Evolutionary conservation across 2,888 invertebrate species (phyloP).

Genomic region (Hedychridium roseum): DNA sequence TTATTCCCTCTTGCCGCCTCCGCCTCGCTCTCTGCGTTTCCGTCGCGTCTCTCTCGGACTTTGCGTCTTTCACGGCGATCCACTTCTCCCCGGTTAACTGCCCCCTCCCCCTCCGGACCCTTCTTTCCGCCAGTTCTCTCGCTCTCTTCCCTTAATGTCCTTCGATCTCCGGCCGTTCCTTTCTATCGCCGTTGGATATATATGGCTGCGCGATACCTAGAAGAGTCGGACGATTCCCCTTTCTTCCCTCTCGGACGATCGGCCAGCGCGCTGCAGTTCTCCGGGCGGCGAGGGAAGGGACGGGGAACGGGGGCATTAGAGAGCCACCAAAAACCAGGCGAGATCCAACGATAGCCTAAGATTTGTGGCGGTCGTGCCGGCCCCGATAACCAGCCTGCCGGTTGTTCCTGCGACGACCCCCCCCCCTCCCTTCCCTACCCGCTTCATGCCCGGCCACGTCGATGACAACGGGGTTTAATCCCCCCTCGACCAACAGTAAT

Average conservation of each 20-base stretch:
- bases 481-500: not conserved
- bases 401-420: slow-evolving; percentile 33
- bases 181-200: slow-evolving; percentile 23
- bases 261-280: too few species aligned
- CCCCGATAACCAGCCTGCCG: slow-evolving; percentile 50
- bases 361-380: slow-evolving; percentile 56
- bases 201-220: slow-evolving; percentile 24
- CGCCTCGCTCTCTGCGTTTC: slow-evolving; percentile 1
- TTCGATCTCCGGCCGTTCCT: too few species aligned
- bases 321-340: slow-evolving; percentile 53
- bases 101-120: too few species aligned
- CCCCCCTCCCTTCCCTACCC: slow-evolving; percentile 36
- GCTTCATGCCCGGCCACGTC: slow-evolving; percentile 31
- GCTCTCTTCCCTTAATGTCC: too few species aligned
- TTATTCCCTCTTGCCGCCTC: not conserved
- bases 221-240: slow-evolving; percentile 12
- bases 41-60: too few species aligned
- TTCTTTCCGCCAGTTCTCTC: too few species aligned
- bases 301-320: slow-evolving; percentile 42
- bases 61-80: too few species aligned
- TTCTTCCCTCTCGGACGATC: not conserved
- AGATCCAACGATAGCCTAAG: slow-evolving; percentile 55
- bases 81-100: too few species aligned
- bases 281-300: not conserved
- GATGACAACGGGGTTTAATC: slow-evolving; percentile 43